phyloP scores from a whole-genome alignment of 1,140 invertebrate genomes.

The Pseudomyrmex pallidus region DNA sequence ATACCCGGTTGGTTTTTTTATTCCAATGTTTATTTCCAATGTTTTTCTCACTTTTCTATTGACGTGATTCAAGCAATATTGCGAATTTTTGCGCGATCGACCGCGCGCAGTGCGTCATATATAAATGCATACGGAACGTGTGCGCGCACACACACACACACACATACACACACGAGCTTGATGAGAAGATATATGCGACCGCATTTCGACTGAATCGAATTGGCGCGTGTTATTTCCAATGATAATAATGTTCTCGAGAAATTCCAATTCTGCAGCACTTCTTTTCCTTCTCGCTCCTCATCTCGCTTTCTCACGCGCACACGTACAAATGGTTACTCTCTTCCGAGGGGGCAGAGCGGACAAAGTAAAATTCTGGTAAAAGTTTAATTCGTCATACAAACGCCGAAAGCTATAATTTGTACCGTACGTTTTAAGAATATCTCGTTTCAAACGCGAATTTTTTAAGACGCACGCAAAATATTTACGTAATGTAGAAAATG shows the following conservation, averaged over 20 bases:
- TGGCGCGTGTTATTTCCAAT: slow-evolving; percentile 71
- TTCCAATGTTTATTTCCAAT: too few relatives aligned
- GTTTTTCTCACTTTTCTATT: neutral
- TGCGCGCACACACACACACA: too few relatives aligned
- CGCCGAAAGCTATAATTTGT: neutral
- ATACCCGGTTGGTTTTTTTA: too few relatives aligned
- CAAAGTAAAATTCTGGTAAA: slow-evolving; percentile 67
- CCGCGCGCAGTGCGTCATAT: slow-evolving; percentile 10
- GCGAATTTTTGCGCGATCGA: slow-evolving; percentile 33
- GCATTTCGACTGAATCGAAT: slow-evolving; percentile 69
- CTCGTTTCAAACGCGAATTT: neutral
- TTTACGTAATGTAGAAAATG: neutral
- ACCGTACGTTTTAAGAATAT: neutral
- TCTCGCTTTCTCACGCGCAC: slow-evolving; percentile 25
- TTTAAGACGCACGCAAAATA: neutral
- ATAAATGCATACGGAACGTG: slow-evolving; percentile 12
- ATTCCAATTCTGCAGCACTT: slow-evolving; percentile 75
- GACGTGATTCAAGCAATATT: slow-evolving; percentile 11
- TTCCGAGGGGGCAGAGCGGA: slow-evolving; percentile 34
- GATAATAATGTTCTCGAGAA: slow-evolving; percentile 75
- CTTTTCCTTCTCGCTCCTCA: slow-evolving; percentile 30
- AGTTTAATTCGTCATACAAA: slow-evolving; percentile 16
- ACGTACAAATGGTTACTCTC: slow-evolving; percentile 34
- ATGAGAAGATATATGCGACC: slow-evolving; percentile 57
- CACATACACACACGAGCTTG: neutral